Evolutionary conservation across 2,888 invertebrate genomes (phyloP).

Genomic region (Ophraella communa): DNA sequence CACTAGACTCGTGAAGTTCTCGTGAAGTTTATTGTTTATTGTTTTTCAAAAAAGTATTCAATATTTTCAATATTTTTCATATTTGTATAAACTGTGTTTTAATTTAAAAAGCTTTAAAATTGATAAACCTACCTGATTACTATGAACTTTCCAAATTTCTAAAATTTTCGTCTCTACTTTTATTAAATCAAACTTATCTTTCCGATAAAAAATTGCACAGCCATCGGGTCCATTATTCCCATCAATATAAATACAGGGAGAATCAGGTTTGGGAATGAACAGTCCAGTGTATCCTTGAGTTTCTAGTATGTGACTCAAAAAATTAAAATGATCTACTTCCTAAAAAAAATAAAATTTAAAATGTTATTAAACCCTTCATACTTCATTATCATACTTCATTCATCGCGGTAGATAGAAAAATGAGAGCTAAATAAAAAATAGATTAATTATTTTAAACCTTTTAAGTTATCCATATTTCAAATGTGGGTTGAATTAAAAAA

Average conservation of each 20-base stretch:
- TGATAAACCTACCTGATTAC: constrained; percentile 67
- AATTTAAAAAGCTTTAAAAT: not conserved
- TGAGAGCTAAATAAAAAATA: too few species aligned
- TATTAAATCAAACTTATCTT: constrained; percentile 67
- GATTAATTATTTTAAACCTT: too few species aligned
- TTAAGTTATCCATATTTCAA: too few species aligned
- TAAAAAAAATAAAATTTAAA: constrained; percentile 48
- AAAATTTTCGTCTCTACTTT: constrained; percentile 66
- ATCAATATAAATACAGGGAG: constrained; percentile 74
- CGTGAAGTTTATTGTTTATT: too few species aligned
- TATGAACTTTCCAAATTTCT: constrained; percentile 76
- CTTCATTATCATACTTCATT: too few species aligned
- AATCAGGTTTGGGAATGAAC: constrained; percentile 79
- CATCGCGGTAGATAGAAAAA: too few species aligned
- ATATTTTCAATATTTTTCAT: too few species aligned
- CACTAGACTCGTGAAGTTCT: too few species aligned
- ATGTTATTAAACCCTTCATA: too few species aligned
- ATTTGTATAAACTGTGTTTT: too few species aligned
- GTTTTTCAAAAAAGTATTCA: too few species aligned
- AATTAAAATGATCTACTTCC: constrained; percentile 80
- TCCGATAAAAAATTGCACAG: constrained; percentile 76
- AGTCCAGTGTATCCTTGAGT: constrained; percentile 72
- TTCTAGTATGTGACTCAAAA: constrained; percentile 67
- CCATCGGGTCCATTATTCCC: constrained; percentile 81
- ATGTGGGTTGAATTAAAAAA: too few species aligned